Evolutionary conservation across 1,140 invertebrate genomes (phyloP), one percentile per base, ranked within the genome.

Genomic region (Lepidurus apus): DNA sequence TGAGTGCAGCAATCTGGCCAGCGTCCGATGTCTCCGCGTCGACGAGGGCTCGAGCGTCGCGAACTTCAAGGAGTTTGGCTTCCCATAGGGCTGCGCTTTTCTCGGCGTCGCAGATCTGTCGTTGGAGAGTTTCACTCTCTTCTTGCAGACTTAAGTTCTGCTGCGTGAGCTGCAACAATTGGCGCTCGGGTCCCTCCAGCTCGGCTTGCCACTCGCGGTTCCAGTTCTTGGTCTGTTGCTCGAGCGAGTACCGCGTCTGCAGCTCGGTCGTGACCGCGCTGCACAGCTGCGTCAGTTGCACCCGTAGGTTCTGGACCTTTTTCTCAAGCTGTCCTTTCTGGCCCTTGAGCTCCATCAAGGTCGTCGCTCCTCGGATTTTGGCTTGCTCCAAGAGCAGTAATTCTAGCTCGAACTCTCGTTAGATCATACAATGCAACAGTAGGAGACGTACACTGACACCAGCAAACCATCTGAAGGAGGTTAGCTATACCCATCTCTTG

Each of bases 301-400:
- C 89, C 53, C 89, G 88, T 78, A 90, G 83, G 2, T 86, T 85
- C 53, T 88, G 88, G 73, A 93, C 88, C 10, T 85, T 86, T n/a
- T 88, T 87, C 3, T 87, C 84, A 6, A 92, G 86, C 73, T 87
- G 87, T 1, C 83, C 85, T 10, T 89, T 87, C 80, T 90, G 89
- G 74, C 85, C 87, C 13, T 85, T 83, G 3, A 90, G 86, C 34
- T 87, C 85, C 34, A 90, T 89, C 1, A 91, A 83, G 73, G 92
- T 88, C 78, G 88, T 87, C 65, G 91, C 88, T 7, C 92, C 85
- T 81, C 91, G 90, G 77, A 91, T 84, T 76, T 89, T 90, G 79
- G 93, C 93, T 81, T 93, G 90, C 45, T 92, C 90, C 83, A 93
- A 89, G 74, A 93, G 89, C 82, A 91, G 88, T 42, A 91, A 88